These are phyloP conservation scores for Sebastolobus alascanus DNA, from an alignment of 2,797 vertebrate genomes.

Conservation along the genomic window DNA sequence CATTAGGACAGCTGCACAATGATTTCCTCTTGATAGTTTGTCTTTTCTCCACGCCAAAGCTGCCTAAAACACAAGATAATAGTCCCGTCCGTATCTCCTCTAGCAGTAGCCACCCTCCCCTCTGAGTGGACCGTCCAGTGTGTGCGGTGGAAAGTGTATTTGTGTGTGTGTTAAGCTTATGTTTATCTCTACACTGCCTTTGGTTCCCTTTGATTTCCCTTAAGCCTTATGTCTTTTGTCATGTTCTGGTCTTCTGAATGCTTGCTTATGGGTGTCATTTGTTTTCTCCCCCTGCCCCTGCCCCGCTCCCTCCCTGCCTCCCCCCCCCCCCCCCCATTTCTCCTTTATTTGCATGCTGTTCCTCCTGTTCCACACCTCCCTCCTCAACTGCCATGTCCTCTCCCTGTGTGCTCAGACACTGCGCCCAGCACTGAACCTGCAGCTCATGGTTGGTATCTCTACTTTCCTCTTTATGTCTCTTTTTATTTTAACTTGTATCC, in stretches of 20 bases:
- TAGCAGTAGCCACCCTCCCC: constrained; percentile 50
- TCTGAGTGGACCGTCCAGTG: constrained; percentile 48
- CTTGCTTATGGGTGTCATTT: constrained; percentile 91
- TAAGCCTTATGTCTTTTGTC: constrained; percentile 81
- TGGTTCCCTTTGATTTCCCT: constrained; percentile 79
- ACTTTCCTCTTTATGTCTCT: constrained; percentile 82
- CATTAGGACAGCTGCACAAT: constrained; percentile 43
- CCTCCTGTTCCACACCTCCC: constrained; percentile 97
- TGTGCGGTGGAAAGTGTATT: constrained; percentile 46
- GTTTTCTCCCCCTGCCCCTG: constrained; percentile 86
- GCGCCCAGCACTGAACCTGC: constrained; percentile 98
- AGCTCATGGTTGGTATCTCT: constrained; percentile 99
- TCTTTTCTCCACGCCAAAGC: constrained; percentile 40
- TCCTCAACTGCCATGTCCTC: constrained; percentile 87
- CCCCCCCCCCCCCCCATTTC: constrained; percentile 84
- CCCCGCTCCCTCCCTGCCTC: constrained; percentile 86
- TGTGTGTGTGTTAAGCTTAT: constrained; percentile 55
- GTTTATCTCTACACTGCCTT: constrained; percentile 79
- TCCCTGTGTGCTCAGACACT: constrained; percentile 96
- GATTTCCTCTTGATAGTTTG: constrained; percentile 53
- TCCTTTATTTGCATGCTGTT: constrained; percentile 99
- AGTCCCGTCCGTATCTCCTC: constrained; percentile 53
- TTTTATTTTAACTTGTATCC: constrained; percentile 57
- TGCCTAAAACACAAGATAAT: constrained; percentile 51
- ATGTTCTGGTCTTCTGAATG: constrained; percentile 86